Evolutionary conservation across 1,140 invertebrate species (phyloP), one percentile per base, ranked within the genome.

Genomic region (Diploscapter pachys): DNA sequence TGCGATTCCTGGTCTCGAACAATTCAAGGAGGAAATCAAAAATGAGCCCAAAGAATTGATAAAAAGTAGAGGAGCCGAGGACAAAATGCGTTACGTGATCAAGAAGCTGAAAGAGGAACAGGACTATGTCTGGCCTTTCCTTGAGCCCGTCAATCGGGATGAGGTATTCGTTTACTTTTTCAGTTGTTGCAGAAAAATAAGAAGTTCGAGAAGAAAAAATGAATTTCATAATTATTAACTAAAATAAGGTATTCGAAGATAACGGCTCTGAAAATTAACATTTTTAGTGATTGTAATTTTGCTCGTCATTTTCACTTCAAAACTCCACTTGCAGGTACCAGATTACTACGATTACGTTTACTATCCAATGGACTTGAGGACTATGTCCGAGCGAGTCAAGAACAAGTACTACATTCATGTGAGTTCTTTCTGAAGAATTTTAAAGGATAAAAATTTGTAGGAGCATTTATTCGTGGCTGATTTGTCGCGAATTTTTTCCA

Each of bases 341-440:
- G 95, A 98, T 87, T 99, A 99, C 88, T 97, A 98, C 84, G 93
- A 97, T 83, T 92, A 94, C 82, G 98, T 99, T 73, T 95, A 94
- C 86, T 98, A 93, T 90, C 96, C 96, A 0, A 98, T 99, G 93
- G 96, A 85, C 63, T 70, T 84, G 13, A 61, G 73, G 48, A 83
- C 75, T 54, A 83, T 84, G 57, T 56, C 62, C 5, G 78, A 84
- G 49, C 67, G 73, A 54, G 55, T 85, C 5, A 77, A 81, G 55
- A 52, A 70, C 3, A 80, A 80, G 8, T 84, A 79, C 59, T 84
- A 84, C 69, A 62, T 68, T 49, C 83, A 85, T 73, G 83, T 85
- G 71, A 77, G 77, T 77, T 59, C 49, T 48, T 71, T n/a, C 74
- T 66, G 57, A 48, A 63, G 4, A 64, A 69, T 52, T 80, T n/a